Evolutionary conservation across 2,888 invertebrate genomes (phyloP).

Genomic region (Phaedon cochleariae): DNA sequence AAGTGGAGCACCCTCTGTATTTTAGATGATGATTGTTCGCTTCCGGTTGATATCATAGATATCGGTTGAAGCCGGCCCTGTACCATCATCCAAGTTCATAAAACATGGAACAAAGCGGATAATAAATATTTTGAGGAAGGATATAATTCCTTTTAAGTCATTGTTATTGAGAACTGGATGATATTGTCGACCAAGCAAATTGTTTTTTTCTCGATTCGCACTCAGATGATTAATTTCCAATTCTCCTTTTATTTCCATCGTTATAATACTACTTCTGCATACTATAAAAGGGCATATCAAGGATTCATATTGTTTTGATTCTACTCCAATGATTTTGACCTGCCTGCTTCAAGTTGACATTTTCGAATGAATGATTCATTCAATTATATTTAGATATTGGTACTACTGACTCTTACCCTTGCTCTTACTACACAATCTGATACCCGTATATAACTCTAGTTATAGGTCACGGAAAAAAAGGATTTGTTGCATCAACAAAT

Average conservation of each 20-base stretch:
- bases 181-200: slow-evolving; percentile 32
- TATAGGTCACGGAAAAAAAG: too few relatives aligned
- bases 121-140: slow-evolving; percentile 45
- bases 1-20: too few relatives aligned
- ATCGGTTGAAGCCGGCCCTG: slow-evolving; percentile 31
- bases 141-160: slow-evolving; percentile 46
- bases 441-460: too few relatives aligned
- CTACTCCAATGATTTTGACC: slow-evolving; percentile 9
- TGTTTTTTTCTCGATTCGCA: slow-evolving; percentile 42
- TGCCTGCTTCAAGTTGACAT: neutral
- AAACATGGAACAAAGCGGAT: slow-evolving; percentile 29
- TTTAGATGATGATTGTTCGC: too few relatives aligned
- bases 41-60: slow-evolving; percentile 1
- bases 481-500: too few relatives aligned
- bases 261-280: slow-evolving; percentile 26
- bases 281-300: slow-evolving; percentile 37
- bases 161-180: slow-evolving; percentile 46
- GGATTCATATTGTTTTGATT: slow-evolving; percentile 33
- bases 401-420: too few relatives aligned
- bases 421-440: too few relatives aligned
- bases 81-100: slow-evolving; percentile 20
- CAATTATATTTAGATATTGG: too few relatives aligned
- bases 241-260: slow-evolving; percentile 28
- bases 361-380: neutral
- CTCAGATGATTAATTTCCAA: slow-evolving; percentile 38